These are phyloP conservation scores for Drosophila gunungcola DNA, from an alignment of 1,140 invertebrate genomes.

Conservation along the genomic window DNA sequence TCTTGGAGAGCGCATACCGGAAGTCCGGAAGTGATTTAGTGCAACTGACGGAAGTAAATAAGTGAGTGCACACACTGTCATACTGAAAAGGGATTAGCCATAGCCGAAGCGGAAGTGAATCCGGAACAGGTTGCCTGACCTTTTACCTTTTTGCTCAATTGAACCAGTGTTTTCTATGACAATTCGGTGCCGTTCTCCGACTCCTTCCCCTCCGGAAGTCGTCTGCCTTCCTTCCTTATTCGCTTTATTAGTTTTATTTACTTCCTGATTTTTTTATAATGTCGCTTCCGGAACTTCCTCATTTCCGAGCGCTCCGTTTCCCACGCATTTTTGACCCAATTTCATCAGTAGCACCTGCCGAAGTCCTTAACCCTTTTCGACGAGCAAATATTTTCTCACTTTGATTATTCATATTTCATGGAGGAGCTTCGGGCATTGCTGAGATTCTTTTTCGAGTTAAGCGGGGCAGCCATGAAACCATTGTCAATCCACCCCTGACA, in stretches of 20 bases:
- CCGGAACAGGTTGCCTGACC: conserved; percentile 71
- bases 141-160: conserved; percentile 67
- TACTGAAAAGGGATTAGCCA: conserved; percentile 61
- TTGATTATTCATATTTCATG: conserved; percentile 54
- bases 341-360: conserved; percentile 27
- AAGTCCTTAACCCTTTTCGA: conserved; percentile 70
- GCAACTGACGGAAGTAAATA: conserved; percentile 76
- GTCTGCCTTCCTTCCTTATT: conserved; percentile 52
- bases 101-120: conserved; percentile 59
- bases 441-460: conserved; percentile 44
- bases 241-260: conserved; percentile 80
- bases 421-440: conserved; percentile 48
- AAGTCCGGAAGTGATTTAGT: conserved; percentile 83
- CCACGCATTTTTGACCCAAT: conserved; percentile 74
- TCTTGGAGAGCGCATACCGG: conserved; percentile 54
- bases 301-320: conserved; percentile 17
- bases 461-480: conserved; percentile 29
- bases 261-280: conserved; percentile 57
- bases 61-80: conserved; percentile 45
- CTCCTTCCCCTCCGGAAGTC: conserved; percentile 54
- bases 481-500: conserved; percentile 63
- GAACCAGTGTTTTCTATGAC: conserved; percentile 32
- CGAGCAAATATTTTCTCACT: conserved; percentile 36
- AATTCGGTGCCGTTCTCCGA: conserved; percentile 16
- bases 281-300: conserved; percentile 30